Conservation (phyloP, 53 echinoderm and acorn worm genomes). For the Patiria pectinifera region DNA sequence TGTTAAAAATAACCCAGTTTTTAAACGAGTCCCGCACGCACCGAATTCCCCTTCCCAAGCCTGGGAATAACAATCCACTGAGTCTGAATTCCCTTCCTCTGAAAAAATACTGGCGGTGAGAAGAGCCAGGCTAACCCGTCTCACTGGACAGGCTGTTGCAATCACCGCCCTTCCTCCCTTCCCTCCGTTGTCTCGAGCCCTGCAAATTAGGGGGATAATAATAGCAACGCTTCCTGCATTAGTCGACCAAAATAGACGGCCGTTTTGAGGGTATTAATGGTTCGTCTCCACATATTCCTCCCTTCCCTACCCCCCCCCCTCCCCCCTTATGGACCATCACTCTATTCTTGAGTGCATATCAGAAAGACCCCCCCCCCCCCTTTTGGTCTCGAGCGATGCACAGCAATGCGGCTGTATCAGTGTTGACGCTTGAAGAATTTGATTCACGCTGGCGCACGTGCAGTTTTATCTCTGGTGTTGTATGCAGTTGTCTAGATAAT, state of each 20-base stretch:
- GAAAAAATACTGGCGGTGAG: background rate
- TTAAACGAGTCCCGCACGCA: background rate
- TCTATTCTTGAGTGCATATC: background rate
- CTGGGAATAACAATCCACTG: background rate
- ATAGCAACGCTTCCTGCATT: background rate
- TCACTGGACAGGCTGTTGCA: background rate
- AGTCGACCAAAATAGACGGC: background rate
- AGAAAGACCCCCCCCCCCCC: background rate
- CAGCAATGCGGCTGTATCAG: background rate
- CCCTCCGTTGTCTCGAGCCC: background rate
- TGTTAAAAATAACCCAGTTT: background rate
- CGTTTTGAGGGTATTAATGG: background rate
- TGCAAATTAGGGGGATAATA: background rate
- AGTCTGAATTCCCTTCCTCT: background rate
- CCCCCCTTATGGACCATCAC: background rate
- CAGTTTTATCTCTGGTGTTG: background rate
- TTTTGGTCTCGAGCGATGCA: background rate
- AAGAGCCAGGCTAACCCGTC: background rate
- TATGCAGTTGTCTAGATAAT: no score
- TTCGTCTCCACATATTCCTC: background rate
- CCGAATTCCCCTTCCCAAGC: background rate
- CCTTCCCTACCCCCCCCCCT: background rate
- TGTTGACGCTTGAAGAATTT: constrained; percentile 2
- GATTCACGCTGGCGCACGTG: constrained; percentile 8
- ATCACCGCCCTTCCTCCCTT: constrained; percentile 20